Conservation (phyloP, 2,888 invertebrate species). For the Coronaproctus castanopsis region DNA sequence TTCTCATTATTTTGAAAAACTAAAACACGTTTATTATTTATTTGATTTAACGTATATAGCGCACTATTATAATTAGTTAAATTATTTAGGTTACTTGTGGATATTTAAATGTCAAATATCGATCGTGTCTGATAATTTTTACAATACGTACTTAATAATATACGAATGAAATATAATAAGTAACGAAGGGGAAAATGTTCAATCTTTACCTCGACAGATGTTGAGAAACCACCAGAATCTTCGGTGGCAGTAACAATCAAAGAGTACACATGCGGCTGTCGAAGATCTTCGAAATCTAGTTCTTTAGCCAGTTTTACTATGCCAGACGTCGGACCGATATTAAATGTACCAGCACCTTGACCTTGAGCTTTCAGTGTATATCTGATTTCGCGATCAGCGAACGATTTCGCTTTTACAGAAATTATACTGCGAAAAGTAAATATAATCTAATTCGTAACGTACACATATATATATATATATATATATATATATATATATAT, state of each 20-base stretch:
- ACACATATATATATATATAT: neutral
- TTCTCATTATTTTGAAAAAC: no score
- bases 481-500: neutral
- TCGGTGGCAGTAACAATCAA: conserved; percentile 86
- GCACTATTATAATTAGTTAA: no score
- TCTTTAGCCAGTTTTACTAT: conserved; percentile 89
- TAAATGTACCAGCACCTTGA: conserved; percentile 78
- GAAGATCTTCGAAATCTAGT: conserved; percentile 86
- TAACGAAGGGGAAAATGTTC: no score
- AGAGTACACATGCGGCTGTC: conserved; percentile 84
- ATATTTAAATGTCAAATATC: no score
- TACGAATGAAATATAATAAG: no score
- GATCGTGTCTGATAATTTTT: no score
- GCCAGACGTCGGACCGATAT: conserved; percentile 82
- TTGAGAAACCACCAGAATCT: conserved; percentile 91
- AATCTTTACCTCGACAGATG: conserved; percentile 61
- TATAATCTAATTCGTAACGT: neutral
- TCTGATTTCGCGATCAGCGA: conserved; percentile 89
- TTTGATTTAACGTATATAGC: no score
- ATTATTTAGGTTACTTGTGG: no score
- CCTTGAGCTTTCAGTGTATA: conserved; percentile 87
- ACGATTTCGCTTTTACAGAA: conserved; percentile 91
- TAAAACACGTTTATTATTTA: no score
- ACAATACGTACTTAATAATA: no score
- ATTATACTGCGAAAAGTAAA: conserved; percentile 54